Conservation (phyloP, 1,140 invertebrate species). For the Homalodisca vitripennis region DNA sequence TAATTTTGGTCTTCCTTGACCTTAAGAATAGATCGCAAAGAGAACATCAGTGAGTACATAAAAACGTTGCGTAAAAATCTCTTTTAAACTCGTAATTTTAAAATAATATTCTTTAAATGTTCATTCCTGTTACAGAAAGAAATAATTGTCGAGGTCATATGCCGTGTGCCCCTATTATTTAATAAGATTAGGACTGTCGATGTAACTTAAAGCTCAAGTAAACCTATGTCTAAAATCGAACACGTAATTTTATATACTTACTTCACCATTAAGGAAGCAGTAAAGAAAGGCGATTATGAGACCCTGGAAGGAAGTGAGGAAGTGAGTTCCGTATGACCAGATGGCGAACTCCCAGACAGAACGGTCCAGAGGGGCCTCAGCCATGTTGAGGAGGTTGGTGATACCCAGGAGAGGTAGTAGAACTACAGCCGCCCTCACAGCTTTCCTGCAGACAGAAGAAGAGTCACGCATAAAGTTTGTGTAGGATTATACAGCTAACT, state of each 20-base stretch:
- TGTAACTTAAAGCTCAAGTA: too few relatives aligned
- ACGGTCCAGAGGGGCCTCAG: conserved; percentile 63
- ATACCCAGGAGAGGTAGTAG: conserved; percentile 80
- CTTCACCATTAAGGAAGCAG: conserved; percentile 88
- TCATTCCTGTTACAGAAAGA: too few relatives aligned
- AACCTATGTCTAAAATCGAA: neutral
- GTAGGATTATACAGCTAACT: conserved; percentile 81
- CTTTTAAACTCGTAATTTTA: too few relatives aligned
- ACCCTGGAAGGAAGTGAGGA: conserved; percentile 82
- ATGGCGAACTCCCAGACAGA: conserved; percentile 68
- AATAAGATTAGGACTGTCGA: too few relatives aligned
- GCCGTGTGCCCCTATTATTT: too few relatives aligned
- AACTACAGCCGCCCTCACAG: conserved; percentile 74
- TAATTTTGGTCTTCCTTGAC: too few relatives aligned
- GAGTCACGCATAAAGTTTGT: too few relatives aligned
- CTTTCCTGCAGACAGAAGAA: conserved; percentile 75
- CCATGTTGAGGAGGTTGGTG: conserved; percentile 73
- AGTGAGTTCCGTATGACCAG: conserved; percentile 79
- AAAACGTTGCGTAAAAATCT: too few relatives aligned
- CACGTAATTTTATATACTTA: conserved; percentile 52
- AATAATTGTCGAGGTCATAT: too few relatives aligned
- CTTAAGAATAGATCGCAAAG: too few relatives aligned
- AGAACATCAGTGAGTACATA: too few relatives aligned
- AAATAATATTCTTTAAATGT: too few relatives aligned
- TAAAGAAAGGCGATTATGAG: conserved; percentile 82